Base-by-base conservation (phyloP, 2,797 vertebrate genomes). In the Nannoperca australis region DNA sequence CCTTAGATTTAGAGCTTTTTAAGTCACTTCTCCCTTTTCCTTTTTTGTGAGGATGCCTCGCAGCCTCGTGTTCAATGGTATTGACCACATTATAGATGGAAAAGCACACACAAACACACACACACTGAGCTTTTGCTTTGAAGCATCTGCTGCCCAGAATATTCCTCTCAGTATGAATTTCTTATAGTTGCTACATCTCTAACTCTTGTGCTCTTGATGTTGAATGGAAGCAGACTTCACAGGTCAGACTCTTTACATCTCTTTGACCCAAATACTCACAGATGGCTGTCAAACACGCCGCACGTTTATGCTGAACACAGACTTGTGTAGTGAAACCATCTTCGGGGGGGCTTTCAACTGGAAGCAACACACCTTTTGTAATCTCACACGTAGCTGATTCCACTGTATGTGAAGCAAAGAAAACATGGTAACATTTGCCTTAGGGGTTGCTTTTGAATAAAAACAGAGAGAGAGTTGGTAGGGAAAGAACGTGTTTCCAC, bases 191-290 rank as follows among this genome's bases (percentile, higher is more conserved):
- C 73, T 85, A 53, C 79, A 78, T 88, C 64, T 78, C 84, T 82
- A 74, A 79, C 55, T 71, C 55, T 40, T 24, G 27, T 42, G 63
- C 70, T 77, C 82, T 85, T 82, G 73, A 83, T 85, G 70, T 47
- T 1, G 38, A 67, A 78, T 69, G 32, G 54, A 75, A 65, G 53
- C 71, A 79, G 82, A 85, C 79, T 76, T 84, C 81, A 75, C 53
- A 77, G 81, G 78, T 89, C 62, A 53, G 74, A 53, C 59, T 61
- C 63, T 71, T 32, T 14, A 51, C 85, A 80, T 76, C 61, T 45
- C 5, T 85, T 81, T 83, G 79, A 87, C 84, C 79, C 70, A 87
- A 85, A 88, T 85, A 70, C 62, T 40, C 70, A 65, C 47, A 63
- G 70, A 85, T 70, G 70, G 70, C 81, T 59, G 61, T 82, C 69